Evolutionary conservation across 2,888 invertebrate genomes (phyloP).

Genomic region (Caenorhabditis japonica): DNA sequence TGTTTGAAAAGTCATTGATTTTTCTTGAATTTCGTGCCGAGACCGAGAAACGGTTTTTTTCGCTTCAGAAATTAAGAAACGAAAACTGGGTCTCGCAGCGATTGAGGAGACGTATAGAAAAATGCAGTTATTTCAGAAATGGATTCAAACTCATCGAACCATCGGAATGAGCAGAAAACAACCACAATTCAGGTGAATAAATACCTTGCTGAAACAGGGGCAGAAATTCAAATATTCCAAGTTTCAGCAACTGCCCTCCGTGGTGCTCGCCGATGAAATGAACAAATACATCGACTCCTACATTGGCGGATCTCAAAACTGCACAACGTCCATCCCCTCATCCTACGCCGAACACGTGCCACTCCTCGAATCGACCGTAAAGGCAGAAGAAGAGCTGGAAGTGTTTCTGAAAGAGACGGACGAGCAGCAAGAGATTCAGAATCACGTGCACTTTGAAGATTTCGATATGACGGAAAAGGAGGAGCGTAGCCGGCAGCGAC

Average conservation of each 20-base stretch:
- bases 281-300: not conserved
- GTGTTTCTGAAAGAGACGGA: slow-evolving; percentile 15
- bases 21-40: no score
- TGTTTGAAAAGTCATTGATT: no score
- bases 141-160: no score
- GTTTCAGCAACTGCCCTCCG: slow-evolving; percentile 17
- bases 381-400: slow-evolving; percentile 25
- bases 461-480: slow-evolving; percentile 15
- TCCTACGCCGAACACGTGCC: not conserved
- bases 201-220: no score
- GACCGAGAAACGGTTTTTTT: no score
- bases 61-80: no score
- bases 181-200: no score
- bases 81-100: no score
- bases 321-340: not conserved
- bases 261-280: not conserved
- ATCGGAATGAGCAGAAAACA: no score
- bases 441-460: slow-evolving; percentile 19
- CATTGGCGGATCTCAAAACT: not conserved
- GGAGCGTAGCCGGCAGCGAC: slow-evolving; percentile 37
- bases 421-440: slow-evolving; percentile 30
- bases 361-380: not conserved
- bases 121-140: no score
- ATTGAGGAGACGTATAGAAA: no score
- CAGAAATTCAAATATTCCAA: no score